phyloP scores from a whole-genome alignment of 2,888 invertebrate genomes.

The Hypercompe scribonia region DNA sequence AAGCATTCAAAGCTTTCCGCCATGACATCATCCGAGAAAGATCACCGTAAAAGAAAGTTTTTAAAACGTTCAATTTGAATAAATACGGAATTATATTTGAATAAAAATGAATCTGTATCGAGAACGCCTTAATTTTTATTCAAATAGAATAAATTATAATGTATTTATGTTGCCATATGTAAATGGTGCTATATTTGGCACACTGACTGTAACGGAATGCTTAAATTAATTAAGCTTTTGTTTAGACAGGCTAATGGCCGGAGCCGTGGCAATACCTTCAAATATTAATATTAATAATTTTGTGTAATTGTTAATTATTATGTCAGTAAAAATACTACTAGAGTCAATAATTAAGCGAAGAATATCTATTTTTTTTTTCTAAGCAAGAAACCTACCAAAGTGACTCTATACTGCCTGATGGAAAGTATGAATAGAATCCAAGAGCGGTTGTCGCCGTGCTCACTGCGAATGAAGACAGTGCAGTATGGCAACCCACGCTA shows the following conservation, averaged over 20 bases:
- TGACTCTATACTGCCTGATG: too few relatives aligned
- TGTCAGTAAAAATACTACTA: not conserved
- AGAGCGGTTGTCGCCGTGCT: too few relatives aligned
- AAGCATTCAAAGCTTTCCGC: not conserved
- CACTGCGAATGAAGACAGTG: too few relatives aligned
- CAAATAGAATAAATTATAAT: slow-evolving; percentile 22
- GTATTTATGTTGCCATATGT: not conserved
- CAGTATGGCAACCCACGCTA: too few relatives aligned
- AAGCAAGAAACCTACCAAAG: too few relatives aligned
- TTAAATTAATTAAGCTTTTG: slow-evolving; percentile 1
- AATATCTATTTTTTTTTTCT: too few relatives aligned
- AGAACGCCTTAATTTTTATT: slow-evolving; percentile 29
- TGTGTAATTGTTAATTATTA: not conserved
- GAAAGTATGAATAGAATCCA: too few relatives aligned
- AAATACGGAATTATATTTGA: slow-evolving; percentile 22
- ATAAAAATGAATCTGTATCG: slow-evolving; percentile 28
- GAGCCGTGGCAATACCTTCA: not conserved
- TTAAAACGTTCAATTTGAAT: slow-evolving; percentile 8
- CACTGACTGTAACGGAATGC: slow-evolving; percentile 5
- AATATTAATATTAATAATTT: not conserved
- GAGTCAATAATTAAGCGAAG: not conserved
- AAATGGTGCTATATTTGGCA: slow-evolving; percentile 10
- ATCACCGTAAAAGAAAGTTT: slow-evolving; percentile 27
- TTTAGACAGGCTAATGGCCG: not conserved
- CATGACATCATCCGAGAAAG: slow-evolving; percentile 18